Conservation (phyloP, 2,888 invertebrate genomes). For the Stenchaetothrips biformis region DNA sequence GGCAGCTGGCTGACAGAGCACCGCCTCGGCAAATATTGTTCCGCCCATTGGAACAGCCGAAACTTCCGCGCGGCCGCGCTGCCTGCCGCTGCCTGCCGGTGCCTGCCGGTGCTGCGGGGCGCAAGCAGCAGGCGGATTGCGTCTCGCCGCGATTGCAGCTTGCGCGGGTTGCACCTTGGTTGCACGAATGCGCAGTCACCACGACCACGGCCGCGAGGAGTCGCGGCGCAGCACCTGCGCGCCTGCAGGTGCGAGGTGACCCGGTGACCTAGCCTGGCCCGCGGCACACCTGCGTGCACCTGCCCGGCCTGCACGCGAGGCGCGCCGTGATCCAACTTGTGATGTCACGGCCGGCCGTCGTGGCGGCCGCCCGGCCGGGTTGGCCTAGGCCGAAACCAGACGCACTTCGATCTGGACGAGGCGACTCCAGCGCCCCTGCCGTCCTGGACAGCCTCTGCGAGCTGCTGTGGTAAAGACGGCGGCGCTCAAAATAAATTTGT, state of each 20-base stretch:
- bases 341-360: slow-evolving; percentile 2
- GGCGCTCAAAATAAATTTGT: not conserved
- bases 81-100: no score
- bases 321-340: slow-evolving; percentile 4
- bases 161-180: no score
- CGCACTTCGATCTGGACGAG: no score
- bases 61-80: no score
- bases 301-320: not conserved
- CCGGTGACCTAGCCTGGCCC: slow-evolving; percentile 7
- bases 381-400: not conserved
- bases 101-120: no score
- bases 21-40: no score
- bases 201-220: not conserved
- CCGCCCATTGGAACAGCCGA: no score
- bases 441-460: not conserved
- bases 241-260: slow-evolving; percentile 16
- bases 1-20: no score
- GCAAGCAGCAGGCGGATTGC: no score
- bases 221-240: not conserved
- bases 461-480: not conserved
- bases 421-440: no score
- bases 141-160: no score
- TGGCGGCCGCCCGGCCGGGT: not conserved
- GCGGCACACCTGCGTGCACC: not conserved
- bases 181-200: no score